Evolutionary conservation across 2,888 invertebrate species (phyloP), one percentile per base, ranked within the genome.

Genomic region (Eilema caniola): DNA sequence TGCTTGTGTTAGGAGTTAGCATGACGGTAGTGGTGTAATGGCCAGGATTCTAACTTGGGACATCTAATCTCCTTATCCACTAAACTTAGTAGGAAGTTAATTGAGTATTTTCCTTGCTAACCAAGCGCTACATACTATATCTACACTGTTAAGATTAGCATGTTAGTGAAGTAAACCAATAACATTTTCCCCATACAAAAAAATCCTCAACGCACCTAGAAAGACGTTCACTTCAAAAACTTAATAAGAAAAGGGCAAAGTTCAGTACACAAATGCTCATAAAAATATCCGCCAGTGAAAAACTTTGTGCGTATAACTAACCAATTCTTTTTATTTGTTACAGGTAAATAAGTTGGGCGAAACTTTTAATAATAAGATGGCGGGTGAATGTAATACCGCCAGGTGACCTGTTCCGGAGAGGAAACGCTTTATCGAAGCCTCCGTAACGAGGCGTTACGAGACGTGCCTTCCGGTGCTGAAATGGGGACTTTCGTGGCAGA

Each of bases 281-380:
- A 53, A 53, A 47, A 53, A 53, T 53, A 10, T n/a, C 53, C 53
- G n/a, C 8, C 53, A n/a, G n/a, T 53, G 53, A 2, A 8, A 37
- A 62, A 16, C 5, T 59, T 24, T 16, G 14, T 24, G 3, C 24
- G 24, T 24, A 16, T 16, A 41, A 62, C 65, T 66, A 62, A 70
- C 62, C 1, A 41, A 62, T 12, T 62, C 4, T 41, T 57, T 66
- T 33, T 62, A 63, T 75, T 81, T 81, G 78, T 82, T 82, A 20
- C 82, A 82, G 83, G 82, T 82, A 82, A 76, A 70, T 66, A 71
- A 71, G 72, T 41, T 63, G 53, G 61, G 70, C 20, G 25, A 33
- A 33, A 10, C 62, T 37, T 16, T 24, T 31, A 16, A 24, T 20
- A 11, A 20, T 10, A 33, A 33, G 33, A 66, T 57, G 56, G 24